These are phyloP conservation scores for Sebastes melanostomus DNA, from an alignment of 2,797 vertebrate species.

Conservation along the genomic window DNA sequence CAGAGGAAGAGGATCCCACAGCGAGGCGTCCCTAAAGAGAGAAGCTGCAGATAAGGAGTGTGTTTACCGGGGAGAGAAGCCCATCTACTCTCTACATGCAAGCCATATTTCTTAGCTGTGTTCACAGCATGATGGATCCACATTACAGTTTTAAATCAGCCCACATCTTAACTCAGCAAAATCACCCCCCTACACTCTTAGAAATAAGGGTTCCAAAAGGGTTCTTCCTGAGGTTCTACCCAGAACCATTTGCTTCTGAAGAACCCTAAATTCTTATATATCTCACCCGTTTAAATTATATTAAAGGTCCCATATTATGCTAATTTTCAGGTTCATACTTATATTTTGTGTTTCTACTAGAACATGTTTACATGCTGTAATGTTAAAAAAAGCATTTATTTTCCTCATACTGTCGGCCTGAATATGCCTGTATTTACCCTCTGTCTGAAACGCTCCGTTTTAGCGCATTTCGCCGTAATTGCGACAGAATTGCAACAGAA, in stretches of 20 bases:
- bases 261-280: not conserved
- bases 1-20: slow-evolving; percentile 27
- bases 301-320: too few relatives aligned
- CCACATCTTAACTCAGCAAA: slow-evolving; percentile 21
- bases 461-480: fast-evolving
- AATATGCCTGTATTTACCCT: too few relatives aligned
- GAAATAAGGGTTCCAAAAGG: not conserved
- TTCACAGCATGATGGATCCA: slow-evolving; percentile 39
- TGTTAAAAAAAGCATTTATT: too few relatives aligned
- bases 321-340: too few relatives aligned
- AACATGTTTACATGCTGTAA: too few relatives aligned
- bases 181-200: not conserved
- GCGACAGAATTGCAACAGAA: too few relatives aligned
- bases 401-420: too few relatives aligned
- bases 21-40: slow-evolving; percentile 37
- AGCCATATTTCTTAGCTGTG: slow-evolving; percentile 16
- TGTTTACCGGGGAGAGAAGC: slow-evolving; percentile 33
- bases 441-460: too few relatives aligned
- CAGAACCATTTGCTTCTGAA: not conserved
- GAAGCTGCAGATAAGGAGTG: slow-evolving; percentile 35
- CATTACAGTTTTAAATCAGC: slow-evolving; percentile 52
- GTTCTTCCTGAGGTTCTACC: not conserved
- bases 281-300: fast-evolving
- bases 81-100: slow-evolving; percentile 13
- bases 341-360: too few relatives aligned